phyloP scores from a whole-genome alignment of 2,888 invertebrate genomes.

The Thyatira batis region DNA sequence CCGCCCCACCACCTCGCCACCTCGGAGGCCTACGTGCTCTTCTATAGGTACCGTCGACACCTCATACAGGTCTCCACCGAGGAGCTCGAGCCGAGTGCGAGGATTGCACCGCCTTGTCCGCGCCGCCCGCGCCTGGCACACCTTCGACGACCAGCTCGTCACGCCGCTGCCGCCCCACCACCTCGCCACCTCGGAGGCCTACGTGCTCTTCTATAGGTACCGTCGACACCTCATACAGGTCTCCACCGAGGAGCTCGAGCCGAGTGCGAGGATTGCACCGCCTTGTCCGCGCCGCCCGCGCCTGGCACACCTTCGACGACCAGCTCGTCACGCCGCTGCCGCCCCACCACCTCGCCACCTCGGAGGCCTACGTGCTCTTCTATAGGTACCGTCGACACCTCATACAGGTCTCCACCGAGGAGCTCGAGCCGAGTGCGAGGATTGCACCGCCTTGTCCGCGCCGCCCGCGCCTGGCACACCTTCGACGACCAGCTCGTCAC shows the following conservation, averaged over 20 bases:
- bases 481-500: constrained; percentile 97
- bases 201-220: constrained; percentile 88
- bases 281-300: no score
- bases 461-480: no score
- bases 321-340: constrained; percentile 91
- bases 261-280: no score
- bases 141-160: constrained; percentile 97
- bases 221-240: no score
- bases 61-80: no score
- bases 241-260: no score
- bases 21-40: constrained; percentile 68
- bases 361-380: constrained; percentile 79
- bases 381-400: constrained; percentile 85
- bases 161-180: constrained; percentile 85
- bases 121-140: no score
- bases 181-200: constrained; percentile 19
- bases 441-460: no score
- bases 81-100: no score
- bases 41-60: constrained; percentile 86
- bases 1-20: constrained; percentile 71
- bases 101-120: no score
- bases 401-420: no score
- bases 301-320: constrained; percentile 98
- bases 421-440: no score
- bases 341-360: constrained; percentile 55